Base-by-base conservation (phyloP, 2,888 invertebrate species). In the Drosophila merina region DNA sequence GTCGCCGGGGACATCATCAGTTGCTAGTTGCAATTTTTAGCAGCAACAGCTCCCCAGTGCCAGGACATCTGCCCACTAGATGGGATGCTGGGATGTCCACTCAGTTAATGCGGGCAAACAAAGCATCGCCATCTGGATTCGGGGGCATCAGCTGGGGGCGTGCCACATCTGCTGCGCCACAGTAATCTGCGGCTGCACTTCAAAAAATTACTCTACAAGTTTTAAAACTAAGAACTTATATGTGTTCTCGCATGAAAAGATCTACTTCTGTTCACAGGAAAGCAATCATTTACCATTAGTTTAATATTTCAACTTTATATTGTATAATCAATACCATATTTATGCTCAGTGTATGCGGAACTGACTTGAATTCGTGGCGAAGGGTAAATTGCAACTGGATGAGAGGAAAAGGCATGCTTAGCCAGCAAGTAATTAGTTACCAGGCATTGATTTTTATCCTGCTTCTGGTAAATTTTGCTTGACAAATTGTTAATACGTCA, bases 401-500 rank as follows among this genome's bases (percentile, higher is more conserved):
- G 20, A 3, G n/a, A 30, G 4, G 9, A 10, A 6, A 33, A 48
- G 31, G 26, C 60, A 63, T 63, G 9, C 58, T 55, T 28, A 55
- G 55, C 71, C 28, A 67, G 42, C 63, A 56, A 75, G 88, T 83
- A 83, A 83, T 83, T 83, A 83, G 86, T 86, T 88, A 83, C 70
- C 86, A 68, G 55, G 88, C 84, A 82, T 86, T 82, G 82, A 82
- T 88, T 82, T 87, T 79, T 73, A 86, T 75, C 44, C 67, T 57
- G 49, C 67, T 58, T 44, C 66, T 76, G 82, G 73, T 77, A 87
- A 84, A 84, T 87, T 87, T 74, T 63, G 77, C 84, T 70, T 87
- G 88, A 82, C 76, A 87, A 84, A 86, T 84, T 86, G 83, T 79
- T 87, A 77, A 85, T 86, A 79, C 80, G 77, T 87, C 88, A 84